Percentiles rank a stretch among this genome's conserved stretches.
phyloP scores from a whole-genome alignment of 1,140 invertebrate species.

The Diabrotica virgifera region DNA sequence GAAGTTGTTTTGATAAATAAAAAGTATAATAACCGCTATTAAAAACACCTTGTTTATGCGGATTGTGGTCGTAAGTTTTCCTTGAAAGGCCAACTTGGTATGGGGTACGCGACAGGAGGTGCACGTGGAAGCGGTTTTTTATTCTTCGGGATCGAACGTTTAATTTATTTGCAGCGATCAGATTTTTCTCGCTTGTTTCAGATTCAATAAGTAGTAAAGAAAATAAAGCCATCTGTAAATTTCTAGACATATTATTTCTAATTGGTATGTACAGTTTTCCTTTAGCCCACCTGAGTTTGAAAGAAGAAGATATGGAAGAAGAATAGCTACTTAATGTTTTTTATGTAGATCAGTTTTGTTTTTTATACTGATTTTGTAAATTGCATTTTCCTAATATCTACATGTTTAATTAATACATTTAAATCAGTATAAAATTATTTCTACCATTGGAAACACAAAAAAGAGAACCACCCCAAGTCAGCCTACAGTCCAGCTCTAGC shows the following conservation, averaged over 20 bases:
- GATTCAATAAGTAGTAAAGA: background rate
- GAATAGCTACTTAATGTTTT: background rate
- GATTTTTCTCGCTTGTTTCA: background rate
- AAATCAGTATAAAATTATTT: too few relatives aligned
- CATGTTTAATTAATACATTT: too few relatives aligned
- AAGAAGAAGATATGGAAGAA: background rate
- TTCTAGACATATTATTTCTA: background rate
- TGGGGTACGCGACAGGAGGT: slow-evolving; percentile 33
- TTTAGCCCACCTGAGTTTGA: background rate
- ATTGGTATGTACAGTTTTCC: background rate
- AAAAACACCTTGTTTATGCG: slow-evolving; percentile 35
- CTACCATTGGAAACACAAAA: too few relatives aligned
- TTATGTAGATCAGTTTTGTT: background rate
- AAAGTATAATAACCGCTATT: slow-evolving; percentile 26
- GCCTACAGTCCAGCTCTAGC: too few relatives aligned
- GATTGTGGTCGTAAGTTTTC: slow-evolving; percentile 31
- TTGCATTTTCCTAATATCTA: too few relatives aligned
- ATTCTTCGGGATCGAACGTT: slow-evolving; percentile 26
- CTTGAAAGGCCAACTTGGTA: slow-evolving; percentile 27
- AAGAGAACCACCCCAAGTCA: too few relatives aligned
- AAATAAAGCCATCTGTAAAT: background rate
- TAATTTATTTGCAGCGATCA: background rate
- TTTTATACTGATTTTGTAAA: too few relatives aligned
- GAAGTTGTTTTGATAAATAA: slow-evolving; percentile 18
- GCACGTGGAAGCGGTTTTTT: slow-evolving; percentile 24